Evolutionary conservation across 2,888 invertebrate species (phyloP), one percentile per base, ranked within the genome.

Genomic region (Atethmia centrago): DNA sequence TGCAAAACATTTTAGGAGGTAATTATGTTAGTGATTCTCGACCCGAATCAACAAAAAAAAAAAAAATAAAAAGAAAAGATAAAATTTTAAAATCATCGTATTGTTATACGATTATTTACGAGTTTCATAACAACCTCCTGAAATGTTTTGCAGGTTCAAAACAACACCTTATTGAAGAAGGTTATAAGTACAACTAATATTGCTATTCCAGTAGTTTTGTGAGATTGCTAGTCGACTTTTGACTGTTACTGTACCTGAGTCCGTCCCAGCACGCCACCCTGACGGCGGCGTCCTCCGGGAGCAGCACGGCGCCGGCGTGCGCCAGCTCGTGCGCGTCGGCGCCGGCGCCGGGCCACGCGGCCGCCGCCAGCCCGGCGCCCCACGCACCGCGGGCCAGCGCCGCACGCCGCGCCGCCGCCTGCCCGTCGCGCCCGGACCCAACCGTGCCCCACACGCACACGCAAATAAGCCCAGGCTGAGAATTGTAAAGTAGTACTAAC

Each of bases 361-460:
- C 77, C 1, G 74, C 56, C 0, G 53, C 40, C 82, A 88, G 69
- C 1, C 98, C 98, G 1, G 97, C 96, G 0, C 97, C 94, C 98
- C 99, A 98, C 19, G 99, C 95, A 61, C 97, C 92, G 0, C 88
- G 83, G 3, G 93, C 93, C 0, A 95, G 80, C 2, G 79, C 85
- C 0, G 93, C 95, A 0, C 93, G 88, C 0, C 88, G 77, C 0
- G 83, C 72, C 0, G 93, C 93, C 1, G 89, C 89, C 1, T 80
- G 75, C 0, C 93, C 92, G 9, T 91, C 92, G 10, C 90, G 89
- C 0, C 92, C 91, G 25, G 80, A 88, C 40, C 92, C 92, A 9
- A 90, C 92, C 0, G 90, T 85, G 53, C 93, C 92, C 90, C 91
- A 91, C 2, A 95, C 87, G 84, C 92, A 93, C 0, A 95, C 93